Base-by-base conservation (phyloP, 2,797 vertebrate genomes). In the Menidia menidia region DNA sequence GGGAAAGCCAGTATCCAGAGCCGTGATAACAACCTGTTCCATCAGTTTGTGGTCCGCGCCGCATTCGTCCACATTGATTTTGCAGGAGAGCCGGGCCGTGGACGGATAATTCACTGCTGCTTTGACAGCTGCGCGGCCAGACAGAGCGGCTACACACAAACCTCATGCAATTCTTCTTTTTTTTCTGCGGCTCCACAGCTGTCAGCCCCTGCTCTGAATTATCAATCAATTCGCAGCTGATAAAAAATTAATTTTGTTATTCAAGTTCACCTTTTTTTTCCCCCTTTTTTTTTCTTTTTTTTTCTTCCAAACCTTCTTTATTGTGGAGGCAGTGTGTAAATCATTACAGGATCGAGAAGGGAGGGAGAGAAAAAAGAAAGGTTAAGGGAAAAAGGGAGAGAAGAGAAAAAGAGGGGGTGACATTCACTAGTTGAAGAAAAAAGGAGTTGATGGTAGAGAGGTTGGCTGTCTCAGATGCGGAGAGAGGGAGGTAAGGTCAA, bases 191-290 rank as follows among this genome's bases (percentile, higher is more conserved):
- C 62, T 41, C 12, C 51, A 51, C 85, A 85, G 78, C 80, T 89
- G 91, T 86, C 85, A 70, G 57, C 58, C 61, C 59, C 53, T 51
- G 60, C 62, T 2, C 39, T 55, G 72, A 86, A 86, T 87, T 77
- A 90, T 89, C 87, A 90, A 83, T 89, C 86, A 85, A 72, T 81
- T 76, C 69, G 41, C 32, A 2, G 47, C 78, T 83, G 69, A 80
- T 87, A 77, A 90, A 90, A 90, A 66, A 90, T 86, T 13, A 1
- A 89, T 86, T 83, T 77, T 18, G 85, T 89, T 87, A 84, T 88
- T 90, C 79, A 80, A 85, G 66, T 73, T 76, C 11, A 10, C 18
- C 57, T 55, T 60, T 44, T 59, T 48, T 16, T 18, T 25, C 31
- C 50, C 30, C n/a, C 18, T 7, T 14, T 13, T 14, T 3, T 12